Conservation (phyloP, 2,113 vertebrate genomes). For the Mesocricetus auratus region DNA sequence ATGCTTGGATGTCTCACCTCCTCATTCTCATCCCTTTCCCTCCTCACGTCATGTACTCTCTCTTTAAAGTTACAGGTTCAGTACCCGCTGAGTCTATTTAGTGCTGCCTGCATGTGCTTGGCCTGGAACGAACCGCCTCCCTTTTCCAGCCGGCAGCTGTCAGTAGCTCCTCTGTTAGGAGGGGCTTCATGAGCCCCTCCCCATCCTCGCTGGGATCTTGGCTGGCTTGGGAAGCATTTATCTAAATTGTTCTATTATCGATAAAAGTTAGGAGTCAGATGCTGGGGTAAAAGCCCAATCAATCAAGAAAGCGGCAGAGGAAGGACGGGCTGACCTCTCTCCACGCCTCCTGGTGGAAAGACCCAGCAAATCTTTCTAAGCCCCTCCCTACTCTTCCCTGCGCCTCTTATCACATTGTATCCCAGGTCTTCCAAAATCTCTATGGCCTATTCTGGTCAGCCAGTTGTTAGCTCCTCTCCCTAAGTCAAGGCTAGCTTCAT, state of each 20-base stretch:
- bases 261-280: background rate
- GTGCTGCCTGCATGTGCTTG: background rate
- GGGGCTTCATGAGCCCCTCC: too few relatives aligned
- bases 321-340: too few relatives aligned
- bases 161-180: background rate
- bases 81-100: background rate
- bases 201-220: background rate
- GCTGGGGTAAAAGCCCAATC: background rate
- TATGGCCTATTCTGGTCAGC: too few relatives aligned
- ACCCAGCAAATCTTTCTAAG: too few relatives aligned
- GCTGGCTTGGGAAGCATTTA: background rate
- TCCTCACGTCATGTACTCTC: background rate
- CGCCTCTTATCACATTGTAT: background rate
- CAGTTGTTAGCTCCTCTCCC: too few relatives aligned
- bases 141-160: background rate
- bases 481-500: too few relatives aligned
- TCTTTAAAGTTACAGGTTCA: background rate
- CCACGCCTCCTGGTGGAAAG: too few relatives aligned
- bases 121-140: background rate
- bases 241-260: background rate
- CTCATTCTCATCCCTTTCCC: background rate
- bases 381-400: background rate
- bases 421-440: too few relatives aligned
- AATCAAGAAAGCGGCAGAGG: background rate
- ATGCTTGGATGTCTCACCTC: background rate